Evolutionary conservation across 1,140 invertebrate species (phyloP), one percentile per base, ranked within the genome.

Genomic region (Zaprionus camerounensis): DNA sequence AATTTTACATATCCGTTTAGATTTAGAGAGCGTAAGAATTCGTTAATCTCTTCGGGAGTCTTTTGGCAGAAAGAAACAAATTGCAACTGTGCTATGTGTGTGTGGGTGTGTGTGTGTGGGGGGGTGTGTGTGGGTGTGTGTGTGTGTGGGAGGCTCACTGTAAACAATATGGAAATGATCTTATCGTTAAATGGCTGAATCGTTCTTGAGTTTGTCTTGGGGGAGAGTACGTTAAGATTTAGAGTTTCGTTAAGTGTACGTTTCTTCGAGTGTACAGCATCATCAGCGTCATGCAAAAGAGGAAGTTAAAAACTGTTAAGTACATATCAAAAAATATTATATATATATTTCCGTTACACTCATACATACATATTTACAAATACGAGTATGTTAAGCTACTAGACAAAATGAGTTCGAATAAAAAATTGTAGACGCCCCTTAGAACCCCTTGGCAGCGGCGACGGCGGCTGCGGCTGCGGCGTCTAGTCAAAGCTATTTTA

Each of bases 281-380:
- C 31, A 11, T 56, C 64, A 71, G 80, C 74, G 77, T 81, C 82
- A 86, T 85, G 71, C 80, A 82, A 85, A 84, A 81, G 76, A 85
- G 69, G 75, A 74, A 77, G 78, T 68, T 74, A 80, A 86, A 86
- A 86, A 86, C 80, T 80, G 53, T 87, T 82, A 77, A 82, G 76
- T 86, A 87, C 80, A 82, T 86, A 82, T 80, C 9, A 87, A 86
- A 82, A 82, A 86, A 82, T 86, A 85, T 82, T 80, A 71, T 78
- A 34, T 49, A 51, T 41, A 24, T 36, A 22, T 17, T 53, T 53
- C 5, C 28, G 38, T 59, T 59, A 59, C 55, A 70, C 46, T 53
- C 58, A 62, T 70, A 62, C 41, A 70, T 74, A 63, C 41, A 74
- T 74, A 71, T 71, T 38, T 75, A 74, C 67, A 71, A 56, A 68